phyloP scores from a whole-genome alignment of 2,888 invertebrate genomes.

The Harpagoxenus sublaevis region DNA sequence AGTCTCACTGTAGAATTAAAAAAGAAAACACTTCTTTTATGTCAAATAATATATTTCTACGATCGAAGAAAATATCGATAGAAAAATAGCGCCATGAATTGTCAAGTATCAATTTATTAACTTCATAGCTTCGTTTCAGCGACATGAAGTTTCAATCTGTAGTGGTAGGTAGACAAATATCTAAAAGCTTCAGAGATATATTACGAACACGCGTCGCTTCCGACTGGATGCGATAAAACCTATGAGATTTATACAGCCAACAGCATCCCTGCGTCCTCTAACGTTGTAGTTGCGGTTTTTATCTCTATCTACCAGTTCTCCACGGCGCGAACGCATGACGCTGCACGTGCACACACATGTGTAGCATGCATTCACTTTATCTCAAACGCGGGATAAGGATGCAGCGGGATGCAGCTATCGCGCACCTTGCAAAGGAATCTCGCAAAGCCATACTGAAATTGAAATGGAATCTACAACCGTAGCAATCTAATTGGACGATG shows the following conservation, averaged over 20 bases:
- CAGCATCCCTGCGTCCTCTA: background rate
- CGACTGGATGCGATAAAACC: conserved; percentile 16
- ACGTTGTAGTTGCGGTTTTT: conserved; percentile 14
- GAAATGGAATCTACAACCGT: conserved; percentile 9
- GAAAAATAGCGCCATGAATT: background rate
- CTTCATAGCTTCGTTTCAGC: background rate
- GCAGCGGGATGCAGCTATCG: background rate
- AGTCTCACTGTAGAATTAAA: background rate
- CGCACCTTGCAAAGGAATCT: conserved; percentile 4
- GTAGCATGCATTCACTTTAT: conserved; percentile 19
- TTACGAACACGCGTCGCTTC: conserved; percentile 19
- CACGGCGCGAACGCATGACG: background rate
- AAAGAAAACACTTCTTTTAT: background rate
- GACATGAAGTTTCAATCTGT: background rate
- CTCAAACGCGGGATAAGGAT: background rate
- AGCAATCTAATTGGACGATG: conserved; percentile 4
- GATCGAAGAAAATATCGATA: background rate
- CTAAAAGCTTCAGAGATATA: conserved; percentile 16
- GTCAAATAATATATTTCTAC: background rate
- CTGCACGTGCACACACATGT: background rate
- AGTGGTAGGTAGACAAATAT: background rate
- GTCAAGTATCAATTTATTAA: background rate
- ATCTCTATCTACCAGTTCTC: background rate
- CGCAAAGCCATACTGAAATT: background rate
- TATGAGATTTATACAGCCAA: conserved; percentile 21